A percentile compares a stretch with the other conserved stretches of the same genome.
Evolutionary conservation across 2,797 vertebrate species (phyloP).

Genomic region (Parauchenoglanis ngamensis): DNA sequence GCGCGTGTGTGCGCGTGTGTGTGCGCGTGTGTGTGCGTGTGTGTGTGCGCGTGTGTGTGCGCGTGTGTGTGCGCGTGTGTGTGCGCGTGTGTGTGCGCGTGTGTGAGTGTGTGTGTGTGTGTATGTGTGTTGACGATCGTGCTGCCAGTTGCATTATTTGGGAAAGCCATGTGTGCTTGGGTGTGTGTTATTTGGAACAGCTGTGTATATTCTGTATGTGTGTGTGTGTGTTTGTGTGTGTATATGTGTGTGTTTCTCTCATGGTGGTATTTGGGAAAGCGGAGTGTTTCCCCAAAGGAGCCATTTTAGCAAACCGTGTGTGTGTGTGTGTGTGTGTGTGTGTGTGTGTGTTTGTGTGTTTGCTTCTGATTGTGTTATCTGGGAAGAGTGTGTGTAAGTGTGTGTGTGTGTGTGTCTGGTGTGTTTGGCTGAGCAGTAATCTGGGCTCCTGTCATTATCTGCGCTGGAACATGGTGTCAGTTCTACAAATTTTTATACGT

Average conservation of each 20-base stretch:
- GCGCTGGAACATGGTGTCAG: slow-evolving; percentile 13
- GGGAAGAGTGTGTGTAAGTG: slow-evolving; percentile 17
- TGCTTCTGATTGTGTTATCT: slow-evolving; percentile 31
- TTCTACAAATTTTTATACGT: slow-evolving; percentile 21
- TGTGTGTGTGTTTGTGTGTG: slow-evolving; percentile 28
- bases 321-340: too few species aligned
- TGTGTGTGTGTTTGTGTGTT: slow-evolving; percentile 17
- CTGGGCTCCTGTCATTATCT: slow-evolving; percentile 34
- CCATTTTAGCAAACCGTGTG: slow-evolving; percentile 5
- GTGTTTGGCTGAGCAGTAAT: slow-evolving; percentile 32
- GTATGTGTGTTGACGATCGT: background rate
- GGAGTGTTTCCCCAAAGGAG: slow-evolving; percentile 14
- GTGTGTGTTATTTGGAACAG: slow-evolving; percentile 32
- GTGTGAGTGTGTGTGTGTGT: slow-evolving; percentile 14
- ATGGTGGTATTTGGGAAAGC: slow-evolving; percentile 34
- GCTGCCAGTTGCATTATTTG: slow-evolving; percentile 12
- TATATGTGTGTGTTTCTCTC: slow-evolving; percentile 21
- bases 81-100: slow-evolving; percentile 1
- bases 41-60: slow-evolving; percentile 17
- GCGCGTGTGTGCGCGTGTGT: slow-evolving; percentile 10
- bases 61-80: slow-evolving; percentile 11
- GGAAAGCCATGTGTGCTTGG: slow-evolving; percentile 28
- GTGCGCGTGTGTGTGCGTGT: slow-evolving; percentile 28
- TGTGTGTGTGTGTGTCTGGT: slow-evolving; percentile 2
- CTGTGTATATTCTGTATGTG: slow-evolving; percentile 29